Evolutionary conservation across 2,113 vertebrate genomes (phyloP).

Genomic region (Bos indicus): DNA sequence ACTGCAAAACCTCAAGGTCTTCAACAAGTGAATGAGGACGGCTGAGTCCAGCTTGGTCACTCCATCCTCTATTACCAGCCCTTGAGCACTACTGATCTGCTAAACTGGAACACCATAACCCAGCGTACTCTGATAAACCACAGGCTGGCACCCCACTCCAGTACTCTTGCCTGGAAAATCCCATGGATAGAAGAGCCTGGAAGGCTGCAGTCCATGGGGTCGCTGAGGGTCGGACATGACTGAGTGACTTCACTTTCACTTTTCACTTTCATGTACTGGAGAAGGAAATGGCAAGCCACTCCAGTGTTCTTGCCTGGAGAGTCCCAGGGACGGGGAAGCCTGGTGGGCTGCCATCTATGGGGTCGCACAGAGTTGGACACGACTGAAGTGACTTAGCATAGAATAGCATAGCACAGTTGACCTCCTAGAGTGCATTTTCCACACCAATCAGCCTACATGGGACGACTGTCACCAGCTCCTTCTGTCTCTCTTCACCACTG

Average conservation of each 20-base stretch:
- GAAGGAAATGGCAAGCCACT: too few relatives aligned
- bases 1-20: background rate
- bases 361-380: too few relatives aligned
- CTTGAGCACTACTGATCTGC: background rate
- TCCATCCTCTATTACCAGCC: background rate
- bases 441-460: background rate
- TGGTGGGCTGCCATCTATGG: too few relatives aligned
- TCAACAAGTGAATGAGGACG: background rate
- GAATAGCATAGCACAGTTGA: background rate
- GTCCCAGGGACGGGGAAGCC: too few relatives aligned
- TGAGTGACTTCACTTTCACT: too few relatives aligned
- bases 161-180: too few relatives aligned
- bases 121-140: background rate
- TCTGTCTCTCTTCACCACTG: background rate
- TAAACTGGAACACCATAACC: background rate
- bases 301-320: too few relatives aligned
- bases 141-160: background rate
- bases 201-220: too few relatives aligned
- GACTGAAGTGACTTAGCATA: too few relatives aligned
- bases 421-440: background rate
- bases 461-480: background rate
- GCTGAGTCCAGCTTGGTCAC: background rate
- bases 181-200: too few relatives aligned
- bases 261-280: too few relatives aligned
- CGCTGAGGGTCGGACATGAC: too few relatives aligned